Percentiles rank a stretch among this genome's conserved stretches.
phyloP scores from a whole-genome alignment of 2,113 vertebrate species.

The Sialia sialis region DNA sequence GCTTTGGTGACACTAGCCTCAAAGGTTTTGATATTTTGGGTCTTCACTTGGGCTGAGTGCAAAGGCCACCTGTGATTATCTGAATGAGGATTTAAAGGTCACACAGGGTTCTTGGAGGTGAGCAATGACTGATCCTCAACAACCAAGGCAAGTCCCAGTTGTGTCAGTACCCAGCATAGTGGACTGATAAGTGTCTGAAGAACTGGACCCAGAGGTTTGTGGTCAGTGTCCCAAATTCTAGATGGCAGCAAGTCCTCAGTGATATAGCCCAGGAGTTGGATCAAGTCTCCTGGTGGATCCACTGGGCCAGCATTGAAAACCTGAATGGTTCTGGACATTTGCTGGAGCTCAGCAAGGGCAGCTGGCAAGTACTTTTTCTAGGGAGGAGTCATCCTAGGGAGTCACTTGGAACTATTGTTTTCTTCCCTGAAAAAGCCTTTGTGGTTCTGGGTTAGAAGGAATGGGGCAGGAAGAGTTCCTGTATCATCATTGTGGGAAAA shows the following conservation, averaged over 20 bases:
- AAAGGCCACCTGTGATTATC: not conserved
- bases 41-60: not conserved
- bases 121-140: not conserved
- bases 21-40: not conserved
- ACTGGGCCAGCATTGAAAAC: not conserved
- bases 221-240: not conserved
- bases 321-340: not conserved
- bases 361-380: not conserved
- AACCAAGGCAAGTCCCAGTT: accelerated
- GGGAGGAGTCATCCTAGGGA: not conserved
- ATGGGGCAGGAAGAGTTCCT: not conserved
- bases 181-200: not conserved
- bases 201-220: accelerated
- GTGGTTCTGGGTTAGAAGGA: not conserved
- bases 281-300: not conserved
- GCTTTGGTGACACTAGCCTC: not conserved
- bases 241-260: too few species aligned
- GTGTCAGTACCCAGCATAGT: accelerated
- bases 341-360: not conserved
- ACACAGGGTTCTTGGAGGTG: not conserved
- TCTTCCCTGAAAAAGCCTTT: not conserved
- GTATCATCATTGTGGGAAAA: not conserved
- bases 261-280: not conserved
- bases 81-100: not conserved
- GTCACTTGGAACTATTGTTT: not conserved